These are phyloP conservation scores for Leuciscus idus DNA, from an alignment of 2,113 vertebrate species.

Conservation along the genomic window DNA sequence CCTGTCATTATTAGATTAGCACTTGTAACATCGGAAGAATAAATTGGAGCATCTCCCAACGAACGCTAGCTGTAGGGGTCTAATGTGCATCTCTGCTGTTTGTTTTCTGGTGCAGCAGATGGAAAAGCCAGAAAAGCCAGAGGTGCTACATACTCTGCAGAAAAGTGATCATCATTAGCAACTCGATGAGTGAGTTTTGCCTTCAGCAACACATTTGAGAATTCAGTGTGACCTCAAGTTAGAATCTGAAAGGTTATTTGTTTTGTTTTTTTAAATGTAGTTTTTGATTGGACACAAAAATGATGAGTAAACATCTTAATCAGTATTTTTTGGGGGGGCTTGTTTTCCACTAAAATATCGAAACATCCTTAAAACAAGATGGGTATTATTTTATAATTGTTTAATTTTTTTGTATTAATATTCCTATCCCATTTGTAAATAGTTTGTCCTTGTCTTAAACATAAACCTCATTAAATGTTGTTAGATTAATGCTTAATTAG, in stretches of 20 bases:
- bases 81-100: constrained; percentile 58
- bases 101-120: constrained; percentile 51
- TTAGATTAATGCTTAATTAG: background rate
- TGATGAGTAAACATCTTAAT: background rate
- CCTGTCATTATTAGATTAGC: constrained; percentile 75
- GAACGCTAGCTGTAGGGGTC: constrained; percentile 59
- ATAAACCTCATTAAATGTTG: background rate
- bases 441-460: background rate
- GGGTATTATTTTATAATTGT: background rate
- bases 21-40: constrained; percentile 69
- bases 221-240: background rate
- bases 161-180: constrained; percentile 31
- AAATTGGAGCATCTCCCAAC: constrained; percentile 69
- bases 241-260: background rate
- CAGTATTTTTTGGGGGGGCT: background rate
- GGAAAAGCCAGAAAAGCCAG: constrained; percentile 34
- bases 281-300: background rate
- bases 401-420: background rate
- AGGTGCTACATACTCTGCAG: constrained; percentile 15
- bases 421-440: no score
- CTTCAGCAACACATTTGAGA: constrained; percentile 25
- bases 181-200: background rate
- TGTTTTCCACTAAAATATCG: background rate
- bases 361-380: background rate
- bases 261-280: background rate